Conservation (phyloP, 2,113 vertebrate species). For the Vulpes lagopus region DNA sequence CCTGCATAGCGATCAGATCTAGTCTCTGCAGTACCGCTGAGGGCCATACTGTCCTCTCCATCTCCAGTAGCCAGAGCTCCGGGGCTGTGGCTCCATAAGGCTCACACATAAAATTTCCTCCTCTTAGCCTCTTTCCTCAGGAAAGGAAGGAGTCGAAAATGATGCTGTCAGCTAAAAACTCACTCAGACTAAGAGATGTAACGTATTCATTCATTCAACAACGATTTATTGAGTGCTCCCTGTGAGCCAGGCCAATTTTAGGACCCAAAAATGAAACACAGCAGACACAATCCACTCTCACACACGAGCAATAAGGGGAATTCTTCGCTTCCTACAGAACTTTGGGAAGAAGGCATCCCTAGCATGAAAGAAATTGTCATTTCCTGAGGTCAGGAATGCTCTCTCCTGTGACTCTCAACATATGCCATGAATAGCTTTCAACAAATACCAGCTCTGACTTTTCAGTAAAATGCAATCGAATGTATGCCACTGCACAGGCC, state of each 20-base stretch:
- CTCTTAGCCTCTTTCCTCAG: not conserved
- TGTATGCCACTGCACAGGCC: not conserved
- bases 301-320: not conserved
- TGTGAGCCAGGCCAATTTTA: not conserved
- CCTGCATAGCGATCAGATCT: not conserved
- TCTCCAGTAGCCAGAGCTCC: not conserved
- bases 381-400: not conserved
- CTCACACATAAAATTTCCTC: not conserved
- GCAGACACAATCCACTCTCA: not conserved
- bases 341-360: not conserved
- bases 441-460: conserved; percentile 59
- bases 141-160: not conserved
- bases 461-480: conserved; percentile 8
- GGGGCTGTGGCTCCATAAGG: not conserved
- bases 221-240: conserved; percentile 35
- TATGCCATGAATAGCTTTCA: conserved; percentile 71
- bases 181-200: not conserved
- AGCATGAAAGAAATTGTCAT: not conserved
- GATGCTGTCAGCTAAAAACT: not conserved
- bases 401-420: not conserved
- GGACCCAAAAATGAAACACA: conserved; percentile 22
- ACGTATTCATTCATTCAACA: not conserved
- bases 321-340: not conserved
- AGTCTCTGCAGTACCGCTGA: not conserved
- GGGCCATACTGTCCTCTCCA: not conserved